Evolutionary conservation across 2,888 invertebrate genomes (phyloP).

Genomic region (Drosophila mercatorum): DNA sequence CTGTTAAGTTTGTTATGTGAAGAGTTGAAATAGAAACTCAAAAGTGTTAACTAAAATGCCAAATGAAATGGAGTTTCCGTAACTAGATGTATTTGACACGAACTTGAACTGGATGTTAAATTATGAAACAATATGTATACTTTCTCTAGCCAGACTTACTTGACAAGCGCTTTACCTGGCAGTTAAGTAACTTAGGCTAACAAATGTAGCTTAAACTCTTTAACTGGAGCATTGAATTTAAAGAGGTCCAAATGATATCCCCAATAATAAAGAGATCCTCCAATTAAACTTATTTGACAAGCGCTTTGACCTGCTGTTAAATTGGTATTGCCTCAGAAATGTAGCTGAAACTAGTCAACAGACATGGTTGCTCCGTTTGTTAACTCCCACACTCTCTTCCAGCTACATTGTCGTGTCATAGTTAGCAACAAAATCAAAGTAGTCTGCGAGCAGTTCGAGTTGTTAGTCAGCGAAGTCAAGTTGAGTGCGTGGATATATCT

Average conservation of each 20-base stretch:
- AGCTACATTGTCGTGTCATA: background rate
- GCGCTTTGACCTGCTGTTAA: background rate
- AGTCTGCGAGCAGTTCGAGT: background rate
- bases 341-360: no score
- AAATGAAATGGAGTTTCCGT: no score
- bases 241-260: no score
- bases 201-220: background rate
- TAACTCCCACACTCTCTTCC: background rate
- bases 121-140: no score
- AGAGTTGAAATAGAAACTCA: no score
- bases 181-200: background rate
- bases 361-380: background rate
- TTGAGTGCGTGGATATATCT: constrained; percentile 48
- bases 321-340: no score
- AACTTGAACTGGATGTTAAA: background rate
- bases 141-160: background rate
- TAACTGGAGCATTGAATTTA: no score
- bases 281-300: background rate
- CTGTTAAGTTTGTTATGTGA: background rate
- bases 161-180: background rate
- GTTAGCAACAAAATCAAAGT: background rate
- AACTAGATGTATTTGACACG: no score
- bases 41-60: no score
- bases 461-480: constrained; percentile 45
- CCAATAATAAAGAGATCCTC: no score